A percentile compares a stretch with the other conserved stretches of the same genome.
Evolutionary conservation across 1,140 invertebrate species (phyloP).

Genomic region (Phenacoccus solenopsis): DNA sequence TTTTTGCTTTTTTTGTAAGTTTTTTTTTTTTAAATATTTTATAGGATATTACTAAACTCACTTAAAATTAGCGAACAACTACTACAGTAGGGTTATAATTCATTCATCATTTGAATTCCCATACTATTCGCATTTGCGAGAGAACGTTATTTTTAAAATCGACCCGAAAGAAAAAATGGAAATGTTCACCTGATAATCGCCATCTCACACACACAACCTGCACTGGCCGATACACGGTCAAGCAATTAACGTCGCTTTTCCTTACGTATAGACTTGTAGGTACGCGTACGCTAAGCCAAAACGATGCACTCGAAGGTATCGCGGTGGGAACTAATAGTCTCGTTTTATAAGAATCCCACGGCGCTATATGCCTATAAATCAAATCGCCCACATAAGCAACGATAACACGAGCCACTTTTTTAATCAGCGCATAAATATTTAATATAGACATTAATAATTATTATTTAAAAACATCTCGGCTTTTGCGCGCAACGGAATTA

Average conservation of each 20-base stretch:
- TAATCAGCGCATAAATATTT: slow-evolving; percentile 9
- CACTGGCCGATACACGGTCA: neutral
- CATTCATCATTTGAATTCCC: too few relatives aligned
- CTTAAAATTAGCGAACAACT: too few relatives aligned
- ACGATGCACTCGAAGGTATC: slow-evolving; percentile 2
- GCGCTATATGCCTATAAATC: slow-evolving; percentile 11
- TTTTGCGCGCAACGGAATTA: neutral
- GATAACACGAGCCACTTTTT: slow-evolving; percentile 13
- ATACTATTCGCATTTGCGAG: too few relatives aligned
- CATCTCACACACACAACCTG: neutral
- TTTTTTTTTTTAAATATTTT: too few relatives aligned
- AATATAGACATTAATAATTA: slow-evolving; percentile 11
- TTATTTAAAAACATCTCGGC: neutral
- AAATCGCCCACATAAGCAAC: slow-evolving; percentile 5
- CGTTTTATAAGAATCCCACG: slow-evolving; percentile 13
- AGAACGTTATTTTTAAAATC: too few relatives aligned
- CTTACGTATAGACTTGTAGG: neutral
- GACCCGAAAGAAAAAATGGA: neutral
- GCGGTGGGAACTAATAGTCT: slow-evolving; percentile 10
- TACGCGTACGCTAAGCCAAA: neutral
- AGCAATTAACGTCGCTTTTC: neutral
- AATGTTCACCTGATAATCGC: too few relatives aligned
- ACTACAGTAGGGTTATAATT: too few relatives aligned
- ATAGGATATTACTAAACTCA: too few relatives aligned
- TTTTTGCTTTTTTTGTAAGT: too few relatives aligned